Base-by-base conservation (phyloP, 2,113 vertebrate genomes). In the Equus przewalskii region DNA sequence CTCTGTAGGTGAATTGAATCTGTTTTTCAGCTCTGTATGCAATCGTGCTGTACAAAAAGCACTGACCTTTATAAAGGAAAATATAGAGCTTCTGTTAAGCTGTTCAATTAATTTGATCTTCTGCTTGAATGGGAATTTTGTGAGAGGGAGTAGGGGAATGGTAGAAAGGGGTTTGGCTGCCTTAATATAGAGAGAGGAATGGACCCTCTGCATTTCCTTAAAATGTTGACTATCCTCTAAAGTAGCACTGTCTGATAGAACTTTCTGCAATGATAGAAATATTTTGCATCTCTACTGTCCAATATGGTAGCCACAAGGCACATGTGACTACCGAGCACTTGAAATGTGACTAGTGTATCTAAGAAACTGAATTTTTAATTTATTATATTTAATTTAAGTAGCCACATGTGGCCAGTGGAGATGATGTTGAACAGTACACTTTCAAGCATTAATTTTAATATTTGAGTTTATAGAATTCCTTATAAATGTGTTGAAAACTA, bases 21-120 rank as follows among this genome's bases (percentile, higher is more conserved):
- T 97, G 15, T 94, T 98, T 97, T 96, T 98, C 80, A 95, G 85
- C 36, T 94, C 64, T 89, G 46, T 6, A 62, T 94, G 21, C 76
- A 98, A 88, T 92, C 92, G 94, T 1, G 0, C 93, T 92, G 5
- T 69, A 88, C 24, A 73, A 81, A 95, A 72, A 85, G 1, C 78
- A 7, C 4, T 89, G 65, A 46, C 89, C 33, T 96, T 97, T 91
- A 51, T 46, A 95, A 95, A 54, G 21, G 73, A 88, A 98, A 86
- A 89, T 0, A 0, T 15, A 88, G 13, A 89, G 94, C 96, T 94
- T 90, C 64, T 41, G 0, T 19, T 51, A 65, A 85, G 75, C 44
- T 97, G 3, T 33, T 89, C 16, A 11, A 22, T 69, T 41, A 95
- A 76, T 97, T 18, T 41, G 22, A 70, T 76, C 33, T 30, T 44